These are phyloP conservation scores for Poeciliopsis turneri DNA, from an alignment of 2,797 vertebrate genomes.

Conservation along the genomic window DNA sequence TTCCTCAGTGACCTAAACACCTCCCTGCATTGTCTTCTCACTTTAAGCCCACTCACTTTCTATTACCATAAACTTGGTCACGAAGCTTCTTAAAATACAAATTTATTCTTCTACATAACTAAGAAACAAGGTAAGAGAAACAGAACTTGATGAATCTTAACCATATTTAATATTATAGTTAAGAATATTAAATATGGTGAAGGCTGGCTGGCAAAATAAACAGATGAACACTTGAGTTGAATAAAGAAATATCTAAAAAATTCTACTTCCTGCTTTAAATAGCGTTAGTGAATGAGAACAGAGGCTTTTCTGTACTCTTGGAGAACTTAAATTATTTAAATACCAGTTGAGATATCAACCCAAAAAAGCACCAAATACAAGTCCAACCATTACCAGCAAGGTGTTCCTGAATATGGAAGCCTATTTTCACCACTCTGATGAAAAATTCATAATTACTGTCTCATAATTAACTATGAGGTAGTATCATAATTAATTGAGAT, in stretches of 20 bases:
- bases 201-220: background rate
- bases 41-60: slow-evolving; percentile 43
- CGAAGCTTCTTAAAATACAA: slow-evolving; percentile 15
- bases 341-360: background rate
- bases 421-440: no score
- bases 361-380: background rate
- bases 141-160: background rate
- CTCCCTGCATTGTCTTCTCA: slow-evolving; percentile 17
- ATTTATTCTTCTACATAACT: slow-evolving; percentile 17
- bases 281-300: background rate
- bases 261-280: background rate
- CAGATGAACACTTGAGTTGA: background rate
- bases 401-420: background rate
- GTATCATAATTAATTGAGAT: no score
- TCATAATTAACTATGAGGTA: no score
- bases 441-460: no score
- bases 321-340: background rate
- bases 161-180: background rate
- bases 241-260: background rate
- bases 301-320: no score
- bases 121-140: background rate
- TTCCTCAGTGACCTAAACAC: slow-evolving; percentile 30
- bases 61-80: slow-evolving; percentile 24
- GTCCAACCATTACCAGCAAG: background rate
- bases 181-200: background rate